Conservation (phyloP, 1,140 invertebrate species). For the Ditylenchus dipsaci region DNA sequence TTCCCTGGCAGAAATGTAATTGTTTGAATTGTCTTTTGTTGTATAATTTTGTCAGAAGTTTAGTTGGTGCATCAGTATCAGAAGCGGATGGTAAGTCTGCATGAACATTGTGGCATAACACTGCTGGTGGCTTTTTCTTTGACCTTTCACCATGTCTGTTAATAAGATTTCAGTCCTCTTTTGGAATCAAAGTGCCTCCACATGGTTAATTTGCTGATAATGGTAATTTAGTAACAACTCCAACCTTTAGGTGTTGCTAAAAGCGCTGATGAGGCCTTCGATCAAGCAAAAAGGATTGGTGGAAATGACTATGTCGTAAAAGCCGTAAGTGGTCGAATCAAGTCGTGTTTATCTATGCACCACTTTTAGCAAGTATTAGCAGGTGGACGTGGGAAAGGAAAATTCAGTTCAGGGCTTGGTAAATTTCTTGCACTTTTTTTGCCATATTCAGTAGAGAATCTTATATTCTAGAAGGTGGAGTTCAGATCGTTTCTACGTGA, state of each 20-base stretch:
- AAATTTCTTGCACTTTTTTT: constrained; percentile 57
- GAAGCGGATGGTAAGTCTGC: too few species aligned
- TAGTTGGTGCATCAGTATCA: too few species aligned
- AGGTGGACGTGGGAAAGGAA: constrained; percentile 85
- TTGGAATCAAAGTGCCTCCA: constrained; percentile 81
- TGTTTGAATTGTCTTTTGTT: too few species aligned
- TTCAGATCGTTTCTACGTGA: constrained; percentile 71
- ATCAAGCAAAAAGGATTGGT: constrained; percentile 72
- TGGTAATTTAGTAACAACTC: too few species aligned
- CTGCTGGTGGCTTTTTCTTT: too few species aligned
- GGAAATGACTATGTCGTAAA: constrained; percentile 13
- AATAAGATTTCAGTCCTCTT: constrained; percentile 65
- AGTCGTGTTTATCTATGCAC: too few species aligned
- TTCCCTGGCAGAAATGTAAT: too few species aligned
- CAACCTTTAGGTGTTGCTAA: constrained; percentile 64
- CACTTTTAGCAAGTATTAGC: too few species aligned
- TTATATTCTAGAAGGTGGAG: constrained; percentile 71
- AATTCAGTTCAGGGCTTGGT: constrained; percentile 71
- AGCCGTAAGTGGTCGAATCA: background rate
- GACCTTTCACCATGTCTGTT: too few species aligned
- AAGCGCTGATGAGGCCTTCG: constrained; percentile 74
- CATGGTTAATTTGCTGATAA: constrained; percentile 69
- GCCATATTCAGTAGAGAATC: constrained; percentile 72
- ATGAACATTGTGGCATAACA: too few species aligned
- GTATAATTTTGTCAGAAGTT: too few species aligned